These are phyloP conservation scores for Drepana arcuata DNA, from an alignment of 1,140 invertebrate species.

Conservation along the genomic window DNA sequence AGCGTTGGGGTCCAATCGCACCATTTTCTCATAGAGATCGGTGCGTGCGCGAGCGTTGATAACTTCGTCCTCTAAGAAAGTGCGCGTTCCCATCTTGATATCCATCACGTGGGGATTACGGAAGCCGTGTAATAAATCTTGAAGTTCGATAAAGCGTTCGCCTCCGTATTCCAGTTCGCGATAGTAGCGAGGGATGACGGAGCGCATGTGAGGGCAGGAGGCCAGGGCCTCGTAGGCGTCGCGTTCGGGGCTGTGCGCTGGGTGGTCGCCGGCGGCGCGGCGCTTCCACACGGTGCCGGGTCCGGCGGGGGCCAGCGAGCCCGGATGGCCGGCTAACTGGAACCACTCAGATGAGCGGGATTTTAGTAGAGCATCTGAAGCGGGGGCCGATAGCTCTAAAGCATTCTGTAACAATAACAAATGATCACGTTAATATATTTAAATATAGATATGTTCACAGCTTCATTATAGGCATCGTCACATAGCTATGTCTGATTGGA, in stretches of 20 bases:
- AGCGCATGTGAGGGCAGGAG: slow-evolving; percentile 80
- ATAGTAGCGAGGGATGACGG: slow-evolving; percentile 90
- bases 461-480: too few relatives aligned
- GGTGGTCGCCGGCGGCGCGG: slow-evolving; percentile 75
- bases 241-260: slow-evolving; percentile 82
- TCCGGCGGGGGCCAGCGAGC: slow-evolving; percentile 93
- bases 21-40: slow-evolving; percentile 94
- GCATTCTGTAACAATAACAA: slow-evolving; percentile 88
- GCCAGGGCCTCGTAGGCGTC: slow-evolving; percentile 87
- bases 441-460: too few relatives aligned
- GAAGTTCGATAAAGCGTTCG: slow-evolving; percentile 92
- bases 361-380: slow-evolving; percentile 88
- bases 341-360: slow-evolving; percentile 84
- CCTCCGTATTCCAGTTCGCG: slow-evolving; percentile 88
- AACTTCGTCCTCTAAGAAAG: slow-evolving; percentile 95
- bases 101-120: slow-evolving; percentile 92
- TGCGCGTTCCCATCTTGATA: slow-evolving; percentile 93
- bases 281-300: slow-evolving; percentile 96
- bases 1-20: slow-evolving; percentile 89
- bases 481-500: too few relatives aligned
- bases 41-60: slow-evolving; percentile 83
- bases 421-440: too few relatives aligned
- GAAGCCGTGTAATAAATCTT: slow-evolving; percentile 90
- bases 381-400: slow-evolving; percentile 91
- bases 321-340: slow-evolving; percentile 94